Evolutionary conservation across 2,888 invertebrate species (phyloP), one percentile per base, ranked within the genome.

Genomic region (Yponomeuta sedellus): DNA sequence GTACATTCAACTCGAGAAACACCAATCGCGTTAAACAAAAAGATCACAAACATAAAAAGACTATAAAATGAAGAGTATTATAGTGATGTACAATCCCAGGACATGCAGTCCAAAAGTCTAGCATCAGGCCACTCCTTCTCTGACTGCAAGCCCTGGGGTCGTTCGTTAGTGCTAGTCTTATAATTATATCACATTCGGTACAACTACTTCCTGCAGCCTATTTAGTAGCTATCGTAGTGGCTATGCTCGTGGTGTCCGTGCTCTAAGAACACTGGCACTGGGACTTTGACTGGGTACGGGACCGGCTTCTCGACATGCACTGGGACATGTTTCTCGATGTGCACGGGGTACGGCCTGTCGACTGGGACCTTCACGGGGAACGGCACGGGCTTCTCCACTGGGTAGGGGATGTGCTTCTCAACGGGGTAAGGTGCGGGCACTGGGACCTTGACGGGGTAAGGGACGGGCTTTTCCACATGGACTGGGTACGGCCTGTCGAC

Each of bases 321-420:
- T 65, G 93, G 94, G 22, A 94, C 92, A 76, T 92, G 93, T 71
- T 93, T 94, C 79, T 93, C 93, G n/a, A 94, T 93, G 69, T 93
- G 92, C 69, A 93, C 93, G 73, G 90, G 94, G 87, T 92, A 94
- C 71, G 88, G 95, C 85, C 88, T 93, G 85, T 86, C 89, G 66
- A 94, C 92, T 68, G 92, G 93, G 69, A 94, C 92, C 73, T 93
- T 93, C 8, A 95, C 94, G 68, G 94, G 95, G 75, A 92, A 92
- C 28, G 93, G 94, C 52, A 95, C 92, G 68, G 88, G 92, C 78
- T 93, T 94, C 78, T 94, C 95, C 0, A 94, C 93, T 12, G 94
- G 94, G 78, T 93, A 93, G 2, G 94, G 94, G 69, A 93, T 90
- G 78, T 92, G 86, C 74, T 92, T 92, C 77, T 92, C 92, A 28